Evolutionary conservation across 2,888 invertebrate species (phyloP), one percentile per base, ranked within the genome.

Genomic region (Drosophila mercatorum): DNA sequence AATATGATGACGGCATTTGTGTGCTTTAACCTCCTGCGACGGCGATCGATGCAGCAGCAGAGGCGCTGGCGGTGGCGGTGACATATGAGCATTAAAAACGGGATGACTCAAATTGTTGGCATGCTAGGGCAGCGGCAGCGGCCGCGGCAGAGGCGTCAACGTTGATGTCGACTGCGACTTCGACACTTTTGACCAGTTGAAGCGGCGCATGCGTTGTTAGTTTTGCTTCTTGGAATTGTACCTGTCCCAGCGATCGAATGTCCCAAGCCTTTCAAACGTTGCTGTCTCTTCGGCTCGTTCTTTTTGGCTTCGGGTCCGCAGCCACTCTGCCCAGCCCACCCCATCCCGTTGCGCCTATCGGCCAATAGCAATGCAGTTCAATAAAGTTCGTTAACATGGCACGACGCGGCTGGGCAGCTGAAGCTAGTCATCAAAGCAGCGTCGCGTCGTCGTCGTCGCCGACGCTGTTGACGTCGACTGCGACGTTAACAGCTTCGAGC

Each of bases 101-200:
- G n/a, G 66, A 84, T 83, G 88, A 83, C 88, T 83, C 88, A 83
- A 84, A 75, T 65, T 64, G 58, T 79, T 64, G 88, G 83, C 56
- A 83, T 87, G 85, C 69, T 65, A 66, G 56, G 41, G 57, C 47
- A 14, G 22, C 44, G 34, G 34, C 10, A 10, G 2, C 8, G 34
- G 34, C 10, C 10, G 2, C 1, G 34, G 28, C 44, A 34, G 31
- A 28, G 57, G 49, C n/a, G 57, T 7, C 41, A n/a, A 26, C 28
- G 8, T 1, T 44, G 34, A 38, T n/a, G 31, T 1, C 34, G 57
- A 26, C 47, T 38, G 5, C 28, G 14, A 31, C 47, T 17, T 4
- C 43, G 22, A 31, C 53, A 52, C 34, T 49, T 62, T 58, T n/a
- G 56, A 22, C 34, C 44, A 64, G 11, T 40, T 17, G 1, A n/a